Base-by-base conservation (phyloP, 2,113 vertebrate genomes). In the Rana temporaria region DNA sequence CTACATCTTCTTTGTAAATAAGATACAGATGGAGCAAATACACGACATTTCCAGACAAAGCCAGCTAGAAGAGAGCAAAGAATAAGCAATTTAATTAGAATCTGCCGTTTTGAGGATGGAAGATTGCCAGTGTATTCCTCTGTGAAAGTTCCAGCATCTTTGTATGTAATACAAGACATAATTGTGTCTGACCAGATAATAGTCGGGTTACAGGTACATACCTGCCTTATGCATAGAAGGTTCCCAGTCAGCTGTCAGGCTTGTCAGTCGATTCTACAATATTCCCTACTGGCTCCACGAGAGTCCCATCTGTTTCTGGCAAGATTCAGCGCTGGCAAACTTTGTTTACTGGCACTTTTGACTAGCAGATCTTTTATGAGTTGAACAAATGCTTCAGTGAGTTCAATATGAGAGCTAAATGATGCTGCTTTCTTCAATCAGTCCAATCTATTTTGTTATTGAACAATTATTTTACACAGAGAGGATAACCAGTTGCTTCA, bases 341-440 rank as follows among this genome's bases (percentile, higher is more conserved):
- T 30, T 79, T 34, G 48, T 42, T 67, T 68, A 68, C 65, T 79
- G 77, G 53, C 77, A 79, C 30, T 79, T 79, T 42, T 22, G 52
- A 68, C 18, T 19, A 79, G 52, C 76, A 78, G 76, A 78, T 79
- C 64, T 68, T 59, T 79, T 79, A 59, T 64, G 57, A 79, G 64
- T 68, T 68, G 77, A 79, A 79, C 52, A 78, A 79, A 79, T 79
- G 77, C 77, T 79, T 79, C 77, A 68, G n/a, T 68, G 77, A 79
- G 26, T 79, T 42, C 77, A 68, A 59, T 79, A 79, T 57, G 38
- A 68, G 18, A 79, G 52, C 68, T 48, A 79, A 68, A 57, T 79
- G 14, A 56, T 79, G 26, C n/a, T 34, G 52, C 26, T 34, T 66
- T 57, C 30, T 48, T 57, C 42, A 79, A 79, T 68, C 53, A 38